Conservation (phyloP, 2,797 vertebrate species). For the Mormyrus proboscirostris region DNA sequence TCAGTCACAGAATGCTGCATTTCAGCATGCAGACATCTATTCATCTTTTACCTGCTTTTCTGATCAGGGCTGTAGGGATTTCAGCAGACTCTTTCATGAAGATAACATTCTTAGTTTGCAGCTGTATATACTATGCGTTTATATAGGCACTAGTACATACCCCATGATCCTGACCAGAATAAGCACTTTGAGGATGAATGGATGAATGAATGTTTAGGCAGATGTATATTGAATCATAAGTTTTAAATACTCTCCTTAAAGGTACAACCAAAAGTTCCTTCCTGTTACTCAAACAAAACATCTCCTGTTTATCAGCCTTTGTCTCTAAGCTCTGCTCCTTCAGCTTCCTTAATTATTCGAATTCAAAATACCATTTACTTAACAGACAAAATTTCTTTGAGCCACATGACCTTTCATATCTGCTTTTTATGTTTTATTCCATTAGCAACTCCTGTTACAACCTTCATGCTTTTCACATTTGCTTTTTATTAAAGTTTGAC, state of each 20-base stretch:
- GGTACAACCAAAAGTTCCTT: neutral
- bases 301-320: neutral
- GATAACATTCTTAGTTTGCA: neutral
- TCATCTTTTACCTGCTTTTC: neutral
- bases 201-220: neutral
- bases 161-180: neutral
- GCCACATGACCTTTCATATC: neutral
- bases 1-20: neutral
- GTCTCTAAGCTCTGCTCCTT: neutral
- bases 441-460: neutral
- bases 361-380: neutral
- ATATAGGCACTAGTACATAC: neutral
- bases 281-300: neutral
- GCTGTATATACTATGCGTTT: neutral
- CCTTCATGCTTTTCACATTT: neutral
- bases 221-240: neutral
- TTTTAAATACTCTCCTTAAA: neutral
- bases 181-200: neutral
- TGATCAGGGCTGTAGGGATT: neutral
- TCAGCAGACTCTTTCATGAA: neutral
- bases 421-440: neutral
- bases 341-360: neutral
- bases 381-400: neutral
- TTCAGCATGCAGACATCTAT: neutral
- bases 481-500: neutral